Evolutionary conservation across 2,888 invertebrate species (phyloP), one percentile per base, ranked within the genome.

Genomic region (Mesoligia furuncula): DNA sequence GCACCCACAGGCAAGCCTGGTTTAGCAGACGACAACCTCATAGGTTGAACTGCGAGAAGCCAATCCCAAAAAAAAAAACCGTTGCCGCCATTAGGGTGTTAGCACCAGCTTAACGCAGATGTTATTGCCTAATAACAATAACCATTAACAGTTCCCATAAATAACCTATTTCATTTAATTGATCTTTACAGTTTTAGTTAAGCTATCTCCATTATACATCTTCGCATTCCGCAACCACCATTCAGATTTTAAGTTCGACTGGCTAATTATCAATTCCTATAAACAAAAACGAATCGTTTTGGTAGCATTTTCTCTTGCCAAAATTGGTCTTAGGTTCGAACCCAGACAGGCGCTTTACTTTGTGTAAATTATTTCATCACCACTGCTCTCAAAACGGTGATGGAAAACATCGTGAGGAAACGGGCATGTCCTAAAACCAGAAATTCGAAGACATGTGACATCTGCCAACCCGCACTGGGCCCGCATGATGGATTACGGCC

Each of bases 161-260:
- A 78, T 48, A 85, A 75, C 45, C 65, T 61, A 79, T 85, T 85
- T 73, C 39, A 61, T 27, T 78, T 82, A 66, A 82, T 81, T 64
- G 15, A 15, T n/a, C 36, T 75, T 65, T 57, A 84, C 75, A 65
- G 83, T 83, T 79, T 31, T 31, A 24, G n/a, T 75, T 36, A 65
- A 71, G 57, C 48, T 8, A 59, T 73, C 67, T n/a, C 39, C 57
- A 36, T 75, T 62, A 45, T 45, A 77, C 36, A 57, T 48, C 48
- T 64, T 85, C 36, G 42, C 42, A 70, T 77, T 72, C 24, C 39
- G 39, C 72, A 75, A 77, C 62, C 71, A 48, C 61, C 51, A 61
- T 73, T 67, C 11, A 54, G 42, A 31, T 71, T 79, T 67, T 64
- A 64, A 48, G 13, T 42, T 75, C 61, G 24, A 73, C 51, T 39